Evolutionary conservation across 2,888 invertebrate species (phyloP).

Genomic region (Caenorhabditis drosophilae): DNA sequence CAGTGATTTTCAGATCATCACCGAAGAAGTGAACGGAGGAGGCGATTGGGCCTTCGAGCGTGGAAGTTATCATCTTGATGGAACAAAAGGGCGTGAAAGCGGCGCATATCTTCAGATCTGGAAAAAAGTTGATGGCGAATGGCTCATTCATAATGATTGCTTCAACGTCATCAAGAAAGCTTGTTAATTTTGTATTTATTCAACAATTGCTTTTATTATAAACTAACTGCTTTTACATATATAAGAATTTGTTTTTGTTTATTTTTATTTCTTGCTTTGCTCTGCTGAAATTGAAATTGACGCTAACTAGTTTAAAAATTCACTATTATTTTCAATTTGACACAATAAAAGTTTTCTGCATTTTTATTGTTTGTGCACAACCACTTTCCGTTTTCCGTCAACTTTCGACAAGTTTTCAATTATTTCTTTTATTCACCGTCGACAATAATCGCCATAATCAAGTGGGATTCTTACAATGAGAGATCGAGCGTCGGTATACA

Average conservation of each 20-base stretch:
- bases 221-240: no score
- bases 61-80: constrained; percentile 68
- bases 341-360: no score
- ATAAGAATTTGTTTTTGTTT: no score
- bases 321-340: no score
- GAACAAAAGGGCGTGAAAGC: constrained; percentile 65
- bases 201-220: not conserved
- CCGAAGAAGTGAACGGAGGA: constrained; percentile 69
- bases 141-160: constrained; percentile 69
- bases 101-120: constrained; percentile 67
- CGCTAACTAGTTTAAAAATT: no score
- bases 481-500: constrained; percentile 9
- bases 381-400: not conserved
- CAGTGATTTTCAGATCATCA: constrained; percentile 58
- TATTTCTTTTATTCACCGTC: no score
- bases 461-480: constrained; percentile 33
- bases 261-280: no score
- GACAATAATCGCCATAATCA: constrained; percentile 42
- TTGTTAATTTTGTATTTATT: constrained; percentile 6
- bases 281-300: no score
- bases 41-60: constrained; percentile 69
- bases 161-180: constrained; percentile 69
- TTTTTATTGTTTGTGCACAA: not conserved
- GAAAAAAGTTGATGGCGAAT: constrained; percentile 65
- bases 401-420: no score